These are phyloP conservation scores for Ptilorrhoa leucosticta DNA, from an alignment of 2,113 vertebrate genomes.

Conservation along the genomic window DNA sequence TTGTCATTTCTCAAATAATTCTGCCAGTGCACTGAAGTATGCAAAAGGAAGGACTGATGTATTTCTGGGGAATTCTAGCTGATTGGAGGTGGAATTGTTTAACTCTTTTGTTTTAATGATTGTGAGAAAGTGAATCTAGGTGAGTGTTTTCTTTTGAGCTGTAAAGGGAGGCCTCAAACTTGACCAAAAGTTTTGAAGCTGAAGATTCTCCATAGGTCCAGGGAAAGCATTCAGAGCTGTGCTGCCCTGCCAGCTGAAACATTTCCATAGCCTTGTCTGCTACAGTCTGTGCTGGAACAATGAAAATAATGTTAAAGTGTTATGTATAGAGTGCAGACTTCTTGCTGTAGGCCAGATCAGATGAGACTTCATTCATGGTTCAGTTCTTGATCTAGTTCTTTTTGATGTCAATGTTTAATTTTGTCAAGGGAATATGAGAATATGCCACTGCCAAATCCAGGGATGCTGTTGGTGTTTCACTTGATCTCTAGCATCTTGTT, in stretches of 20 bases:
- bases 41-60: background rate
- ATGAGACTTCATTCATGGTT: background rate
- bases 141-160: background rate
- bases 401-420: background rate
- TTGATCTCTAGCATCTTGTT: constrained; percentile 9
- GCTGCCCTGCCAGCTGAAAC: background rate
- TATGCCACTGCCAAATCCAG: background rate
- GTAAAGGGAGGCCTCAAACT: background rate
- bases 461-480: background rate
- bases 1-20: background rate
- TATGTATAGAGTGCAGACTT: background rate
- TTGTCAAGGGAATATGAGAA: background rate
- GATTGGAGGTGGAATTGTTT: background rate
- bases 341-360: background rate
- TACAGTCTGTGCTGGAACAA: background rate
- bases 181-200: background rate
- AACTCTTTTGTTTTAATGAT: background rate
- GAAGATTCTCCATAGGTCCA: background rate
- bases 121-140: background rate
- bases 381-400: background rate
- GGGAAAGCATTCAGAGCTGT: background rate
- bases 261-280: background rate
- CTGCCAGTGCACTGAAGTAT: background rate
- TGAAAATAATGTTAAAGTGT: background rate
- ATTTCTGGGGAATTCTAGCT: background rate